Evolutionary conservation across 2,888 invertebrate genomes (phyloP).

Genomic region (Tuta absoluta): DNA sequence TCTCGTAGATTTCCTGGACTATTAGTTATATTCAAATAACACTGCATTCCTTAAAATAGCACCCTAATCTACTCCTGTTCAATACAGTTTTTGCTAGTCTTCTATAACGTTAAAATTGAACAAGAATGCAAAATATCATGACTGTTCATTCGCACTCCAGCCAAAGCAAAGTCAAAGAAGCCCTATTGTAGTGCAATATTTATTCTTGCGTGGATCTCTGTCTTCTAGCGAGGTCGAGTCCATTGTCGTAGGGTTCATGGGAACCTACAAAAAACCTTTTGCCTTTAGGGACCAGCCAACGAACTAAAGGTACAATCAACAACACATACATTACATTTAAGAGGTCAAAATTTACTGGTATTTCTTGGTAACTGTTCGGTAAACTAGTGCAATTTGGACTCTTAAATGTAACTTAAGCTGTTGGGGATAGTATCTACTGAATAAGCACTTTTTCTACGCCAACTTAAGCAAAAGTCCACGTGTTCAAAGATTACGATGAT

Average conservation of each 20-base stretch:
- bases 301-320: slow-evolving; percentile 45
- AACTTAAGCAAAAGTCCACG: slow-evolving; percentile 58
- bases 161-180: slow-evolving; percentile 75
- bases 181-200: slow-evolving; percentile 78
- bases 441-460: slow-evolving; percentile 74
- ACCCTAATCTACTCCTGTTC: too few relatives aligned
- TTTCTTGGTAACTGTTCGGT: too few relatives aligned
- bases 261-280: slow-evolving; percentile 76
- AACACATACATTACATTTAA: too few relatives aligned
- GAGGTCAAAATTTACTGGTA: too few relatives aligned
- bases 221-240: slow-evolving; percentile 73
- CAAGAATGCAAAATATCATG: slow-evolving; percentile 51
- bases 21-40: too few relatives aligned
- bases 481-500: slow-evolving; percentile 68
- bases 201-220: slow-evolving; percentile 78
- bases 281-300: slow-evolving; percentile 66
- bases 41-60: too few relatives aligned
- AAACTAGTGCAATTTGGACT: too few relatives aligned
- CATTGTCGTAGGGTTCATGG: slow-evolving; percentile 79
- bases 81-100: too few relatives aligned
- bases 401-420: too few relatives aligned
- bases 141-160: slow-evolving; percentile 36
- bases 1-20: too few relatives aligned
- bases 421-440: slow-evolving; percentile 49
- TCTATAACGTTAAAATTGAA: too few relatives aligned